Percentiles rank a stretch among this genome's conserved stretches.
Evolutionary conservation across 2,797 vertebrate genomes (phyloP).

Genomic region (Gobio occitaniae): DNA sequence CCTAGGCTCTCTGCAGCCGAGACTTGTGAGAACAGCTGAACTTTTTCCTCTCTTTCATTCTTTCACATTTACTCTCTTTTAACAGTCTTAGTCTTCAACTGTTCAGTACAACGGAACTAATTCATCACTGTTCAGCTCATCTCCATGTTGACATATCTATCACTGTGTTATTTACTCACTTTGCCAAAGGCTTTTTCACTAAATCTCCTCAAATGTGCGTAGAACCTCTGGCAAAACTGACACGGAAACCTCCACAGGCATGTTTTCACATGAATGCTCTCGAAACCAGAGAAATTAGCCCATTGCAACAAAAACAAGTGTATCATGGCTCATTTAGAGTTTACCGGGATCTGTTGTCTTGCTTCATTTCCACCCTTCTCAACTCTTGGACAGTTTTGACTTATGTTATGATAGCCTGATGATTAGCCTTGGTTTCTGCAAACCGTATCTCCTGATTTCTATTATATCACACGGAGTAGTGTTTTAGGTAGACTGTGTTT

Average conservation of each 20-base stretch:
- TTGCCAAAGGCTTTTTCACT: slow-evolving; percentile 8
- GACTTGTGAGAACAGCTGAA: slow-evolving; percentile 53
- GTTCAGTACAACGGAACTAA: slow-evolving; percentile 26
- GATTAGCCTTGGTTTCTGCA: slow-evolving; percentile 25
- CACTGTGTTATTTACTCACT: neutral
- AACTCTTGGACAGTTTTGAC: slow-evolving; percentile 16
- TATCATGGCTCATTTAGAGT: slow-evolving; percentile 1
- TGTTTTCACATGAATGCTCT: slow-evolving; percentile 18
- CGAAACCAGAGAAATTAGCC: neutral
- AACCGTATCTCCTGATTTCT: slow-evolving; percentile 36
- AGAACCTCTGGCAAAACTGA: neutral
- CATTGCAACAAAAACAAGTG: slow-evolving; percentile 4
- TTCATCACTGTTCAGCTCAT: neutral
- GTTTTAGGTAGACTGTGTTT: slow-evolving; percentile 36
- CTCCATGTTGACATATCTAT: slow-evolving; percentile 18
- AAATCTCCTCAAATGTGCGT: neutral
- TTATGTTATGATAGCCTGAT: neutral
- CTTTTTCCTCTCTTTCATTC: slow-evolving; percentile 32
- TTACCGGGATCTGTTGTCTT: neutral
- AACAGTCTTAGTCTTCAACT: neutral
- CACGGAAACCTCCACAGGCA: slow-evolving; percentile 16
- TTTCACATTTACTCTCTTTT: slow-evolving; percentile 3
- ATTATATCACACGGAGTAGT: slow-evolving; percentile 20
- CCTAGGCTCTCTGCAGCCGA: slow-evolving; percentile 28
- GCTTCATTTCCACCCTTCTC: neutral